Conservation (phyloP, 2,113 vertebrate genomes). For the Leptobrachium leishanense region DNA sequence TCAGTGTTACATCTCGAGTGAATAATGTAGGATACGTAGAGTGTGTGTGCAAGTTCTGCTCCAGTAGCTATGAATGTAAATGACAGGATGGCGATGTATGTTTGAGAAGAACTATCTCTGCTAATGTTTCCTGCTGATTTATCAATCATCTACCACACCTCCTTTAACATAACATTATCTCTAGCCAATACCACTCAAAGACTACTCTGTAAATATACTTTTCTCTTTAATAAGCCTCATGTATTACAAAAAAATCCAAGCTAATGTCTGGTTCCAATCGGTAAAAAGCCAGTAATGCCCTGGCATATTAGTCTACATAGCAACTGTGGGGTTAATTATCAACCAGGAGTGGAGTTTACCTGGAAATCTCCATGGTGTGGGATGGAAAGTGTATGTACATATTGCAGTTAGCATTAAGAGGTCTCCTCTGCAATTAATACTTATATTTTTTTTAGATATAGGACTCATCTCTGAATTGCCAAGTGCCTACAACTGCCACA, state of each 20-base stretch:
- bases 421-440: no score
- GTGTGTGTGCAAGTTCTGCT: background rate
- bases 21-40: background rate
- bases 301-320: conserved; percentile 61
- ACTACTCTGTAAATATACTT: conserved; percentile 62
- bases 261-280: conserved; percentile 66
- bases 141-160: conserved; percentile 56
- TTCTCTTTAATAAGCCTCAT: conserved; percentile 62
- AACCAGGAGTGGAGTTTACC: conserved; percentile 31
- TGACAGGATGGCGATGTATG: background rate
- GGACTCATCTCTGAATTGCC: no score
- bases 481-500: no score
- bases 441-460: no score
- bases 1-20: background rate
- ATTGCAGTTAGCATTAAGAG: background rate
- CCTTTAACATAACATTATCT: conserved; percentile 56
- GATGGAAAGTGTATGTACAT: background rate
- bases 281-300: conserved; percentile 63
- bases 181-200: conserved; percentile 55
- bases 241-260: conserved; percentile 64
- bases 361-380: background rate
- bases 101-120: background rate
- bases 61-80: rapidly evolving
- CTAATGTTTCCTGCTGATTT: conserved; percentile 56
- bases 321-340: conserved; percentile 63